Percentiles rank a stretch among this genome's conserved stretches.
Conservation (phyloP, 2,888 invertebrate genomes). For the Meandrusa payeni region DNA sequence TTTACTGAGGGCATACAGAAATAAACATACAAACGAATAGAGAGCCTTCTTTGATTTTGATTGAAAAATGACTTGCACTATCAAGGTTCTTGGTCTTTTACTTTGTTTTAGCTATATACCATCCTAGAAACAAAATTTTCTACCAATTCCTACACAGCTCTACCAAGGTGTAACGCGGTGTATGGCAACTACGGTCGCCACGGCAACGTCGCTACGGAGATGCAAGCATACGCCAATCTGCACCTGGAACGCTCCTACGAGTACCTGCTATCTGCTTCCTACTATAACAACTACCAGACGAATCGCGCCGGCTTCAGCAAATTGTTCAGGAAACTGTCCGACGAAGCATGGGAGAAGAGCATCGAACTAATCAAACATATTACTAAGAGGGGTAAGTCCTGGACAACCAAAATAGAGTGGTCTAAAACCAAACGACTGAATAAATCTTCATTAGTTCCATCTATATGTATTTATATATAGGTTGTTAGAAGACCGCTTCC, state of each 20-base stretch:
- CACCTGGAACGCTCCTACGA: slow-evolving; percentile 88
- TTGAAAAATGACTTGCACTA: too few species aligned
- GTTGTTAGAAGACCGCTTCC: too few species aligned
- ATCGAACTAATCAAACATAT: slow-evolving; percentile 90
- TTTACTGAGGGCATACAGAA: too few species aligned
- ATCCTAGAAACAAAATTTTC: background rate
- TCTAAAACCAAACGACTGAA: too few species aligned
- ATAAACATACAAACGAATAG: too few species aligned
- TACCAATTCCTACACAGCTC: slow-evolving; percentile 38
- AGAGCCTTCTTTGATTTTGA: too few species aligned
- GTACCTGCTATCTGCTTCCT: slow-evolving; percentile 86
- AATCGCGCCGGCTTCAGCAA: slow-evolving; percentile 89
- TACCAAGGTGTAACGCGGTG: slow-evolving; percentile 83
- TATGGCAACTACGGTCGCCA: slow-evolving; percentile 82
- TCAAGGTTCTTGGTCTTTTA: too few species aligned
- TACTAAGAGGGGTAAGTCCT: slow-evolving; percentile 84
- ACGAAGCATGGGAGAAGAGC: slow-evolving; percentile 86
- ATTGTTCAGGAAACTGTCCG: slow-evolving; percentile 86
- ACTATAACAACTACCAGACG: slow-evolving; percentile 88
- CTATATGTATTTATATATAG: background rate
- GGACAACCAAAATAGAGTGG: too few species aligned
- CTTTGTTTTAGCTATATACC: too few species aligned
- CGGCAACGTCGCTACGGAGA: slow-evolving; percentile 57
- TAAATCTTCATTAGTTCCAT: background rate
- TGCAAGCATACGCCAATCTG: slow-evolving; percentile 81